Evolutionary conservation across 2,113 vertebrate species (phyloP), one percentile per base, ranked within the genome.

Genomic region (Sterna hirundo): DNA sequence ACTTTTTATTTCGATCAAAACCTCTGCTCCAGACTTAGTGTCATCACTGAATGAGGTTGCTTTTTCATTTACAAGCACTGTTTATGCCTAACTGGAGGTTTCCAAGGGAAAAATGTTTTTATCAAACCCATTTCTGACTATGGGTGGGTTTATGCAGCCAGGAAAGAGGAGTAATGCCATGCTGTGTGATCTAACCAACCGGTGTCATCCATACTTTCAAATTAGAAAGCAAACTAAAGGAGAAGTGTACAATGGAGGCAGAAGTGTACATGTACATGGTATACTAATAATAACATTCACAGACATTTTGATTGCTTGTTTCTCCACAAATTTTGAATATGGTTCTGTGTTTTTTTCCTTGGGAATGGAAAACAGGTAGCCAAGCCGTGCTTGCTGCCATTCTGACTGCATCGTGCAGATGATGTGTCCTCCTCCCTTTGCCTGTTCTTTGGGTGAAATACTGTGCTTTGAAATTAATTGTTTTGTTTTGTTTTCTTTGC

Each of bases 401-500:
- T 78, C 52, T 51, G 74, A 72, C 51, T 85, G 12, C 57, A 32
- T 70, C 2, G 12, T 46, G 62, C 9, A 87, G 58, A 34, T 65
- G 86, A 89, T 76, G 74, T 36, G 57, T 87, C 15, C 34, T 94
- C 29, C 13, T 83, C 65, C 86, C 66, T 88, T 62, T 72, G 66
- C 9, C 15, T 77, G 3, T 54, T 77, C 36, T 90, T 90, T 74
- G 54, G 27, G 82, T 86, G 62, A 93, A 96, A 92, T 90, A 77
- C 5, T 69, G 9, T 58, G 47, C 92, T 90, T 93, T 92, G 85
- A 96, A 94, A 96, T 83, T 93, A 97, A 95, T 96, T 90, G 79
- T 51, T 92, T 52, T 89, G 89, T 93, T 97, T 96, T 97, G 72
- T 81, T 94, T 89, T 94, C 66, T 92, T 93, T 94, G 34, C 36